Evolutionary conservation across 35 echinoderm and acorn worm genomes (phyloP), one percentile per base, ranked within the genome.

Genomic region (Eucidaris tribuloides): DNA sequence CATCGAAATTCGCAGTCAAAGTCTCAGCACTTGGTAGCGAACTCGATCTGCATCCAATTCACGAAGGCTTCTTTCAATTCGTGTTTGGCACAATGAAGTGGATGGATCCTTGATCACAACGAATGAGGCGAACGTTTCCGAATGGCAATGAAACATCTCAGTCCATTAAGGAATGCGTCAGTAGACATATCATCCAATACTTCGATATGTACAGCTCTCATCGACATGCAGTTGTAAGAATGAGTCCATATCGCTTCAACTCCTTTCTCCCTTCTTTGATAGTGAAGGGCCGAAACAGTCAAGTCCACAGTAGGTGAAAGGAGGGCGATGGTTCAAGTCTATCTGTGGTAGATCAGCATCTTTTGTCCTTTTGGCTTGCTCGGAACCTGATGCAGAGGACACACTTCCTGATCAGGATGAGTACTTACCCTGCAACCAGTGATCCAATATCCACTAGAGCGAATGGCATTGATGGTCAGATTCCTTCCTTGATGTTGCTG

Each of bases 201-300:
- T 81, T 87, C 83, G 41, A 86, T 92, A 46, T 92, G 90, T 19
- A 92, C 46, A 19, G 89, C 89, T 66, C 89, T 41, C 1, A 82
- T 85, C 5, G 44, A 25, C 82, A 91, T 80, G 85, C n/a, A n/a
- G n/a, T n/a, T 0, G 81, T 91, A 61, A 91, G 85, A 2, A 91
- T 42, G 9, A 88, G 39, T 0, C 89, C 89, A 91, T 91, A 91
- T 48, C 82, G 46, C 43, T 91, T 91, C 37, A 79, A 15, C n/a
- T 91, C 89, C 25, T 68, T 91, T 18, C 82, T 58, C 25, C 81
- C 89, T 54, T 80, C 89, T 45, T 79, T 85, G 9, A 91, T 72
- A 37, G 24, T 41, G 23, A 23, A 91, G 4, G 90, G n/a, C 90
- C 84, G 77, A 92, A 92, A 43, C 63, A 81, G 46, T 92, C 83